These are phyloP conservation scores for Umimayanthus kanabou DNA, from an alignment of 92 coral and sea anemone species.

Conservation along the genomic window DNA sequence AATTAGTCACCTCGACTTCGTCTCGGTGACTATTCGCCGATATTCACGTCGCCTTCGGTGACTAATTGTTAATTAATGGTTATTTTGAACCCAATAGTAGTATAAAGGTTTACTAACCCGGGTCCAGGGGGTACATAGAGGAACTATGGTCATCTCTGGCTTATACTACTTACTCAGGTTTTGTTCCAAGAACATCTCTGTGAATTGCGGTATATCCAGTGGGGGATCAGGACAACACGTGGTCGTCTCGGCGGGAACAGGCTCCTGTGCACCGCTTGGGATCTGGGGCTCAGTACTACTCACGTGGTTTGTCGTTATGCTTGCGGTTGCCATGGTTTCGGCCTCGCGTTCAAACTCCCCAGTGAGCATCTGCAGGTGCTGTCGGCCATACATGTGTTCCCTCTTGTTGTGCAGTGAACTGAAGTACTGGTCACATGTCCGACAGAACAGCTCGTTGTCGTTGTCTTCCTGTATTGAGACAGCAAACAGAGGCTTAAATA, in stretches of 20 bases:
- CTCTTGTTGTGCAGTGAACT: constrained; percentile 89
- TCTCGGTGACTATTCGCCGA: too few species aligned
- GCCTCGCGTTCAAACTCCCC: constrained; percentile 93
- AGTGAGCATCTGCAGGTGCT: constrained; percentile 84
- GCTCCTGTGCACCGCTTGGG: neutral
- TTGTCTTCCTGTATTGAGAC: constrained; percentile 62
- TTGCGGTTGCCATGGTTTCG: constrained; percentile 61
- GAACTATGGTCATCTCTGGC: too few species aligned
- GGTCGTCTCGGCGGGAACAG: constrained; percentile 11
- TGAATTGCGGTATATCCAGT: constrained; percentile 73
- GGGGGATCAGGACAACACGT: neutral
- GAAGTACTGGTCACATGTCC: constrained; percentile 87
- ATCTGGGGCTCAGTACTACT: constrained; percentile 15
- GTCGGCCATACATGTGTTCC: constrained; percentile 89
- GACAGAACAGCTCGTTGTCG: constrained; percentile 74
- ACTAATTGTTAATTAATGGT: too few species aligned
- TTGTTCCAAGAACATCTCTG: constrained; percentile 80
- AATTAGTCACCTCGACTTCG: too few species aligned
- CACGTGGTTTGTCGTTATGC: constrained; percentile 25
- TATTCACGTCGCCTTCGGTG: too few species aligned
- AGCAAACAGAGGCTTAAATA: neutral
- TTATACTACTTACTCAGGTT: constrained; percentile 67
- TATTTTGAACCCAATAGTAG: too few species aligned
- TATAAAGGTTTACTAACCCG: too few species aligned
- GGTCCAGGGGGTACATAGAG: neutral